Evolutionary conservation across 1,140 invertebrate species (phyloP).

Genomic region (Formica exsecta): DNA sequence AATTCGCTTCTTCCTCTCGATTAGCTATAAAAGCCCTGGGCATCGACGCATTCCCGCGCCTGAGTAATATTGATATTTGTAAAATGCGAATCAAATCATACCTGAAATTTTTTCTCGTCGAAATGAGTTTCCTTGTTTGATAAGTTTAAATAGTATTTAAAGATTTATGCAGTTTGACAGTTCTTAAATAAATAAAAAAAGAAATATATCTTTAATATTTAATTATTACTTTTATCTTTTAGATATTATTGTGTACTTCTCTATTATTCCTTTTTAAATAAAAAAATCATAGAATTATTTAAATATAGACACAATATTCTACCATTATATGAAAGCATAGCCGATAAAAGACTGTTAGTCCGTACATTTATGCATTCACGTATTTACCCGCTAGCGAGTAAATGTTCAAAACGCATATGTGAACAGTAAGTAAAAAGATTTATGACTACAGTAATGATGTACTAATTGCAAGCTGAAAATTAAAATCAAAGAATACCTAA

Average conservation of each 20-base stretch:
- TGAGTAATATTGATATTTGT: background rate
- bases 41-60: background rate
- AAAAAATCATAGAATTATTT: too few relatives aligned
- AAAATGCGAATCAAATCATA: constrained; percentile 7
- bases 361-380: background rate
- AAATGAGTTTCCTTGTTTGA: background rate
- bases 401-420: background rate
- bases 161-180: background rate
- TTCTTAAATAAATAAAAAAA: too few relatives aligned
- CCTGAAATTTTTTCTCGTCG: background rate
- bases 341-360: background rate
- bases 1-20: constrained; percentile 41
- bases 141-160: background rate
- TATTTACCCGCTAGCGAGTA: background rate
- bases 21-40: constrained; percentile 27
- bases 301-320: background rate
- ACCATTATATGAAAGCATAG: background rate
- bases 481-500: background rate
- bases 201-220: too few relatives aligned
- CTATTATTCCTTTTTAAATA: too few relatives aligned
- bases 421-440: constrained; percentile 12
- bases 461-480: constrained; percentile 25
- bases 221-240: too few relatives aligned
- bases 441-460: background rate
- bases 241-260: too few relatives aligned